Percentiles rank a stretch among this genome's conserved stretches.
These are phyloP conservation scores for Nylanderia fulva DNA, from an alignment of 1,140 invertebrate genomes.

Conservation along the genomic window DNA sequence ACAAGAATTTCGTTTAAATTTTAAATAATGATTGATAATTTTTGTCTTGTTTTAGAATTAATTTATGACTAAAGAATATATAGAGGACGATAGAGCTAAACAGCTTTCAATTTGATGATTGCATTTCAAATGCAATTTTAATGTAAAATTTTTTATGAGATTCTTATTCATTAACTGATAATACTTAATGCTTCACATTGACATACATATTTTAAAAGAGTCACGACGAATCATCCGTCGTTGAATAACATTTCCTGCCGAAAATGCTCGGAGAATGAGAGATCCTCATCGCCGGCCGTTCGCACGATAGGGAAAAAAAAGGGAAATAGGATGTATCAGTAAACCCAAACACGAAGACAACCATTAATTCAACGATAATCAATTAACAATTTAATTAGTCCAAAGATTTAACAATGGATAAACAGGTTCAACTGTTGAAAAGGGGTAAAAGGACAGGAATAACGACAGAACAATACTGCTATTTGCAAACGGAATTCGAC, in stretches of 20 bases:
- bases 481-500: slow-evolving; percentile 49
- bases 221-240: not conserved
- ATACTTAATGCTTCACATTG: not conserved
- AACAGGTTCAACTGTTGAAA: not conserved
- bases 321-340: not conserved
- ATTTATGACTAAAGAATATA: not conserved
- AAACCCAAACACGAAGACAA: slow-evolving; percentile 62
- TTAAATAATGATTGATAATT: slow-evolving; percentile 11
- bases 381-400: slow-evolving; percentile 61
- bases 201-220: not conserved
- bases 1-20: not conserved
- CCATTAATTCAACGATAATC: slow-evolving; percentile 64
- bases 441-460: not conserved
- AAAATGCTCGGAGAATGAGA: not conserved
- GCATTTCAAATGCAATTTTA: too few relatives aligned
- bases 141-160: not conserved
- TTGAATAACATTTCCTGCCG: not conserved
- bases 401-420: slow-evolving; percentile 66
- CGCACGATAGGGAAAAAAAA: not conserved
- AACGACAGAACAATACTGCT: slow-evolving; percentile 54
- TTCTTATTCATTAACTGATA: not conserved
- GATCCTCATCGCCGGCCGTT: not conserved
- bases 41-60: not conserved
- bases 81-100: not conserved
- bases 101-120: not conserved